Percentiles rank a stretch among this genome's conserved stretches.
Conservation (phyloP, 1,140 invertebrate genomes). For the Pachyrhynchus sulphureomaculatus region DNA sequence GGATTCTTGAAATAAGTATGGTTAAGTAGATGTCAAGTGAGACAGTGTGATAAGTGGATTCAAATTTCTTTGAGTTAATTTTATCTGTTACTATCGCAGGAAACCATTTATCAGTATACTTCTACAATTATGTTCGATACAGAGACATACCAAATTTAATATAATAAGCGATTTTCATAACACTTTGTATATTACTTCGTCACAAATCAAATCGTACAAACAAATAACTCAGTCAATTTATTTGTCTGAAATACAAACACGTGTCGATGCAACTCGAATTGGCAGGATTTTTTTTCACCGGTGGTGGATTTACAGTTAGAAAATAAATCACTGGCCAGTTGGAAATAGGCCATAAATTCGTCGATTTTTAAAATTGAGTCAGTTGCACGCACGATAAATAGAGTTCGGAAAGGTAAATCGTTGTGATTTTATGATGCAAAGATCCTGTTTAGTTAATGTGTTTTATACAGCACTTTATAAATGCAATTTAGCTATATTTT, state of each 20-base stretch:
- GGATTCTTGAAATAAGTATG: too few species aligned
- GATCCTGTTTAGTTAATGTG: slow-evolving; percentile 32
- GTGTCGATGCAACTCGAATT: slow-evolving; percentile 3
- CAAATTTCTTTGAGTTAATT: too few species aligned
- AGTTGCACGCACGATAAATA: slow-evolving; percentile 35
- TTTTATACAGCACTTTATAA: slow-evolving; percentile 22
- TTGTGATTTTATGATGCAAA: slow-evolving; percentile 35
- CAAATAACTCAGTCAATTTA: not conserved
- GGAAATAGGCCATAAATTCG: slow-evolving; percentile 32
- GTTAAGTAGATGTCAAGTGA: too few species aligned
- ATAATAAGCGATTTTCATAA: too few species aligned
- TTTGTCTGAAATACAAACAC: slow-evolving; percentile 2
- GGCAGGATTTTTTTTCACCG: slow-evolving; percentile 7
- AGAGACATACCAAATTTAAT: too few species aligned
- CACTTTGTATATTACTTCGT: not conserved
- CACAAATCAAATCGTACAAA: not conserved
- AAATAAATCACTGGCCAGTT: slow-evolving; percentile 29
- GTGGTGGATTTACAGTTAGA: slow-evolving; percentile 20
- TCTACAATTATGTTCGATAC: too few species aligned
- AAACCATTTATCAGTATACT: too few species aligned
- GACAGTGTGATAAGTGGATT: too few species aligned
- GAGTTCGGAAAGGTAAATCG: slow-evolving; percentile 35
- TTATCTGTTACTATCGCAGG: too few species aligned
- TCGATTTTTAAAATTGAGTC: slow-evolving; percentile 33
- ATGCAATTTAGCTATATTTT: slow-evolving; percentile 30